phyloP scores from a whole-genome alignment of 2,113 vertebrate genomes.

The Ahaetulla prasina region DNA sequence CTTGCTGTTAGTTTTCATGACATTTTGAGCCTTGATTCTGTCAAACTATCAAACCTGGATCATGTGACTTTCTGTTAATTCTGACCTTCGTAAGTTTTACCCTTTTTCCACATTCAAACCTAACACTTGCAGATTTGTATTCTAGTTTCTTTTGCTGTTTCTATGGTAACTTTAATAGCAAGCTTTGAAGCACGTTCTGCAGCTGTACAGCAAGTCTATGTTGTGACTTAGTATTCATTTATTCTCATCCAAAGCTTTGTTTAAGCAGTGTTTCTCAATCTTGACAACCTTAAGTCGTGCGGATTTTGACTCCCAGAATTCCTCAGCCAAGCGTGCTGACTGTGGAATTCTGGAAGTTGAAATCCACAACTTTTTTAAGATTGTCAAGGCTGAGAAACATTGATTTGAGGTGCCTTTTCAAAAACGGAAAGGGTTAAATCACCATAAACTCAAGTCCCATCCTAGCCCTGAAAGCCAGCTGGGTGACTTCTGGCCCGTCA shows the following conservation, averaged over 20 bases:
- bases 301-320: not conserved
- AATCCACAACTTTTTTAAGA: not conserved
- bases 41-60: not conserved
- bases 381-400: not conserved
- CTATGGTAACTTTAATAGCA: conserved; percentile 58
- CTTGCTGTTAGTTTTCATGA: not conserved
- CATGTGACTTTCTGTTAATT: not conserved
- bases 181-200: conserved; percentile 33
- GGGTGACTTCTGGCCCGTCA: not conserved
- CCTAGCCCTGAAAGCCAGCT: not conserved
- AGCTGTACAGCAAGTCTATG: conserved; percentile 31
- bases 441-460: not conserved
- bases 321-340: not conserved
- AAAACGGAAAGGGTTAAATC: not conserved
- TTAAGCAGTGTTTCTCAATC: not conserved
- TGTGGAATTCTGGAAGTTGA: too few species aligned
- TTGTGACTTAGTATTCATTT: conserved; percentile 29
- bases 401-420: not conserved
- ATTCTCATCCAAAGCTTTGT: conserved; percentile 15
- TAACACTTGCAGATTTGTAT: conserved; percentile 45
- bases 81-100: conserved; percentile 10
- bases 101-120: conserved; percentile 51
- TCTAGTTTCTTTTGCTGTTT: conserved; percentile 51
- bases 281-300: not conserved
- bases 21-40: not conserved